A percentile compares a stretch with the other conserved stretches of the same genome.
These are phyloP conservation scores for Drosophila chauvacae DNA, from an alignment of 1,140 invertebrate genomes.

Conservation along the genomic window DNA sequence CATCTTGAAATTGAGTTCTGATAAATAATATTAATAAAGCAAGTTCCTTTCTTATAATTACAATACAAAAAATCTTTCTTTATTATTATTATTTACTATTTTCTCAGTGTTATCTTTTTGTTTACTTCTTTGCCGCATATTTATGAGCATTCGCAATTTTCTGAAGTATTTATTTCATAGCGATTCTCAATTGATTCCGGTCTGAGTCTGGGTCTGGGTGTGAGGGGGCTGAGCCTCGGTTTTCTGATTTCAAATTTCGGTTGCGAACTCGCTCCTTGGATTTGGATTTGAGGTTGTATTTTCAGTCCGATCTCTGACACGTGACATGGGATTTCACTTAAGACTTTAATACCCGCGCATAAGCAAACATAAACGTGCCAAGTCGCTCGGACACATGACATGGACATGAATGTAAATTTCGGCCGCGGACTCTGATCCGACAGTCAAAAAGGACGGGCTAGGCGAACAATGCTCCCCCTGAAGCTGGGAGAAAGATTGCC, in stretches of 20 bases:
- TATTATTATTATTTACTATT: not conserved
- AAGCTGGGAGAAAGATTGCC: slow-evolving; percentile 12
- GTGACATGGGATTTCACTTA: slow-evolving; percentile 82
- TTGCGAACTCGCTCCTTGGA: slow-evolving; percentile 8
- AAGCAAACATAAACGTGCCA: slow-evolving; percentile 79
- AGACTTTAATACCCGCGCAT: slow-evolving; percentile 73
- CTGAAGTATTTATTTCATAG: slow-evolving; percentile 67
- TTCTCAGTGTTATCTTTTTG: slow-evolving; percentile 8
- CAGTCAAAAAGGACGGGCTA: slow-evolving; percentile 65
- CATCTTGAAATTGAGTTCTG: no score
- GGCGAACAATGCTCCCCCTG: slow-evolving; percentile 57
- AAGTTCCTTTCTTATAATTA: not conserved
- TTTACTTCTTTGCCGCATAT: slow-evolving; percentile 51
- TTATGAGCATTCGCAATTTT: slow-evolving; percentile 50
- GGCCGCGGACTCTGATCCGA: slow-evolving; percentile 63
- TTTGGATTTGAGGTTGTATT: slow-evolving; percentile 28
- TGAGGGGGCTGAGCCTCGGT: slow-evolving; percentile 19
- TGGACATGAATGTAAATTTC: slow-evolving; percentile 57
- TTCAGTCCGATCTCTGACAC: slow-evolving; percentile 61
- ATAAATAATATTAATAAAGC: not conserved
- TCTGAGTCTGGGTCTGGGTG: slow-evolving; percentile 31
- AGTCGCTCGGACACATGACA: slow-evolving; percentile 74
- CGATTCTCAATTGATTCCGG: slow-evolving; percentile 74
- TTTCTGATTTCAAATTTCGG: slow-evolving; percentile 47
- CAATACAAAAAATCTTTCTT: not conserved